Percentiles rank a stretch among this genome's conserved stretches.
phyloP scores from a whole-genome alignment of 2,888 invertebrate species.

The Tinea pellionella region DNA sequence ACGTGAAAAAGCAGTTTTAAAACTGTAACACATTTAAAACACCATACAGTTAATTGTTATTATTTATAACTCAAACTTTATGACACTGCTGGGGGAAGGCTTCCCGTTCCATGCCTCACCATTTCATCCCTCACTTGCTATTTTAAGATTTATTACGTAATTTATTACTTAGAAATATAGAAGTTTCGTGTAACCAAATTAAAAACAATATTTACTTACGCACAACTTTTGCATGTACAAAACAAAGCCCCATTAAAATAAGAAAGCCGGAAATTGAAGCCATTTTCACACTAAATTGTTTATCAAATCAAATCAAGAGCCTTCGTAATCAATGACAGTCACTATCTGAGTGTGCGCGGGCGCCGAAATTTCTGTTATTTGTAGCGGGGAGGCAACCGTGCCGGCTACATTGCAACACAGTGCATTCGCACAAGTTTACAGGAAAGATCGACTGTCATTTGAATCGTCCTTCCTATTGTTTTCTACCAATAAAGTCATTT shows the following conservation, averaged over 20 bases:
- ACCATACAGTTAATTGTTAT: too few relatives aligned
- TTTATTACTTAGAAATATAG: too few relatives aligned
- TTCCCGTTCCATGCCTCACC: too few relatives aligned
- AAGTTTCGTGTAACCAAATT: too few relatives aligned
- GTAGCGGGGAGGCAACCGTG: conserved; percentile 28
- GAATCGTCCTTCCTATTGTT: not conserved
- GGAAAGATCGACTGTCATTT: not conserved
- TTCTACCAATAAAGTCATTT: not conserved
- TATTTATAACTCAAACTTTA: too few relatives aligned
- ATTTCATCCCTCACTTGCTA: too few relatives aligned
- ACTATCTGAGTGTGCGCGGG: conserved; percentile 38
- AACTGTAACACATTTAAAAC: too few relatives aligned
- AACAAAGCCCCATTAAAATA: conserved; percentile 28
- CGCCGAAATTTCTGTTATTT: conserved; percentile 51
- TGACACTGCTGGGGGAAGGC: too few relatives aligned
- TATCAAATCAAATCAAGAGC: not conserved
- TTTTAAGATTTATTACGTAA: too few relatives aligned
- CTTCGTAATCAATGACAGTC: conserved; percentile 14
- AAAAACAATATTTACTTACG: conserved; percentile 41
- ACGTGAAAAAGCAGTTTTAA: too few relatives aligned
- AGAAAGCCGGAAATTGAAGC: conserved; percentile 18
- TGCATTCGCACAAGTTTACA: not conserved
- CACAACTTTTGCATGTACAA: conserved; percentile 42
- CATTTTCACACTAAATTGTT: not conserved
- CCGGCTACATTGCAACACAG: conserved; percentile 8